A percentile compares a stretch with the other conserved stretches of the same genome.
These are phyloP conservation scores for Neolamprologus tretocephalus DNA, from an alignment of 2,113 vertebrate species.

Conservation along the genomic window DNA sequence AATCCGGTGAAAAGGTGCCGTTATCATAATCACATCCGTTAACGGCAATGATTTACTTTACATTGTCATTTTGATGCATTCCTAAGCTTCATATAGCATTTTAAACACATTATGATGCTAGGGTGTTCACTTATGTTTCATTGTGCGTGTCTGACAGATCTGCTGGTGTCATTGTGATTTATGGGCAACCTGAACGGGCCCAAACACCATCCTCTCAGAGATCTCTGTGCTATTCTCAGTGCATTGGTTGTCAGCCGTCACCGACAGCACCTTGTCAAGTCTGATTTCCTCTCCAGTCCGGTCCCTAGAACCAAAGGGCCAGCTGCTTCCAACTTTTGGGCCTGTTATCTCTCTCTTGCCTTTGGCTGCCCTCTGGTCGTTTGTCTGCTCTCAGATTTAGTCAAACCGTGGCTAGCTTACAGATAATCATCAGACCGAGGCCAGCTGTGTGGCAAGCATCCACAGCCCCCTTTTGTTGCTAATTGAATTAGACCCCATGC, in stretches of 20 bases:
- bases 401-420: constrained; percentile 36
- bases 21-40: background rate
- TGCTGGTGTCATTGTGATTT: constrained; percentile 19
- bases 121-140: background rate
- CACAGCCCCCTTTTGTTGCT: constrained; percentile 41
- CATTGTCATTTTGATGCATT: background rate
- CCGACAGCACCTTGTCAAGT: constrained; percentile 43
- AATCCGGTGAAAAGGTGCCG: background rate
- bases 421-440: constrained; percentile 50
- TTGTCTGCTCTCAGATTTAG: constrained; percentile 29
- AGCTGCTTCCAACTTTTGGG: constrained; percentile 40
- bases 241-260: constrained; percentile 5
- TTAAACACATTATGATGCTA: background rate
- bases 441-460: constrained; percentile 46
- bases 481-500: constrained; percentile 54
- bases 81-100: background rate
- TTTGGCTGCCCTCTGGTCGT: constrained; percentile 27
- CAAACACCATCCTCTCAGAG: constrained; percentile 6
- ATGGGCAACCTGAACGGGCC: constrained; percentile 2
- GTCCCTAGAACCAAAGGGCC: background rate
- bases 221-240: background rate
- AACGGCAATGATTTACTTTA: background rate
- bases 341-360: constrained; percentile 38
- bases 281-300: constrained; percentile 4
- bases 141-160: background rate